These are phyloP conservation scores for Drosophila recens DNA, from an alignment of 2,888 invertebrate species.

Conservation along the genomic window DNA sequence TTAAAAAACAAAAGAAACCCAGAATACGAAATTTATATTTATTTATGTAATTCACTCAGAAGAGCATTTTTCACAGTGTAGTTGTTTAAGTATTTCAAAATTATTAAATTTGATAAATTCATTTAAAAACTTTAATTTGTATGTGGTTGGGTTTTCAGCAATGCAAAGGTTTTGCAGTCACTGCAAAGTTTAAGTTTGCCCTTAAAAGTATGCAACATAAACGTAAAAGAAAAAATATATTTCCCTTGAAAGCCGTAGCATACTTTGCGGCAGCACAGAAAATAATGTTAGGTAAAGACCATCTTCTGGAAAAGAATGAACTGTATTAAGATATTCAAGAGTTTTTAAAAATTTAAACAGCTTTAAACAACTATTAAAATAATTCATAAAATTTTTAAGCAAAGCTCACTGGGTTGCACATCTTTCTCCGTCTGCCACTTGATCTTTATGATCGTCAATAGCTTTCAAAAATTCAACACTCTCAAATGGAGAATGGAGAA, in stretches of 20 bases:
- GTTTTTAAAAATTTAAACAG: neutral
- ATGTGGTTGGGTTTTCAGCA: neutral
- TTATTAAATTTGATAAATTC: slow-evolving; percentile 46
- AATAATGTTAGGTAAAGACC: neutral
- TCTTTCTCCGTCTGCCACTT: slow-evolving; percentile 27
- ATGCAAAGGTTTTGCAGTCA: neutral
- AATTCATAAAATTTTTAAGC: neutral
- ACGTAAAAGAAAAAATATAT: neutral
- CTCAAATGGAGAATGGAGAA: slow-evolving; percentile 41
- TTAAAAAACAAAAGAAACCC: slow-evolving; percentile 23
- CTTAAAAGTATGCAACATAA: slow-evolving; percentile 29
- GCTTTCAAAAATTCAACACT: slow-evolving; percentile 49
- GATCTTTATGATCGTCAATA: slow-evolving; percentile 19
- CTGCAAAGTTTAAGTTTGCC: neutral
- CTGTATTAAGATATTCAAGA: neutral
- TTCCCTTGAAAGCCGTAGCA: slow-evolving; percentile 1
- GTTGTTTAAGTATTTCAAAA: slow-evolving; percentile 48
- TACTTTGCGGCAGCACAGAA: slow-evolving; percentile 4
- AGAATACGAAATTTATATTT: slow-evolving; percentile 62
- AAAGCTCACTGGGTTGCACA: neutral
- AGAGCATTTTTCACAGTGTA: slow-evolving; percentile 15
- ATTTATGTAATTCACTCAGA: slow-evolving; percentile 60
- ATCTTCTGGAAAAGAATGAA: neutral
- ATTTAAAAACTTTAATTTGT: neutral
- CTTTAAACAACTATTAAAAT: neutral